These are phyloP conservation scores for Bombus cullumanus DNA, from an alignment of 1,140 invertebrate genomes.

Conservation along the genomic window DNA sequence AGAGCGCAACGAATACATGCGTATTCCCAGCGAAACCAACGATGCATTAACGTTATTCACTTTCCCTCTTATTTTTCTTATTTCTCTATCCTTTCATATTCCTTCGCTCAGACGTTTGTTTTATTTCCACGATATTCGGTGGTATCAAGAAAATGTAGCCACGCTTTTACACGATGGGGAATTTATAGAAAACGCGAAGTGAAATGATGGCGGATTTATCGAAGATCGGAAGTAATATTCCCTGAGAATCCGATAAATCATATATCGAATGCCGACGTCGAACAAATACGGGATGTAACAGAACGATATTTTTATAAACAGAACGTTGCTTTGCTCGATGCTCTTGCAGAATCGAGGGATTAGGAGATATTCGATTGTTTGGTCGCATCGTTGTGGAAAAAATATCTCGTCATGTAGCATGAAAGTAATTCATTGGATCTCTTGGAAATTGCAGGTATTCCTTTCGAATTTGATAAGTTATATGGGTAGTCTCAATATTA, in stretches of 20 bases:
- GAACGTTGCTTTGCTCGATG: no score
- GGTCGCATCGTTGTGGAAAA: neutral
- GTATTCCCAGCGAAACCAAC: slow-evolving; percentile 16
- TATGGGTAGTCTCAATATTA: no score
- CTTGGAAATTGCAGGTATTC: neutral
- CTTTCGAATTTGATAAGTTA: no score
- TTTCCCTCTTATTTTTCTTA: neutral
- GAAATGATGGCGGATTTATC: neutral
- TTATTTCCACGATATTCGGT: neutral
- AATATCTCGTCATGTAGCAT: neutral
- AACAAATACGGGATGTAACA: neutral
- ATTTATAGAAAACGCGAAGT: neutral
- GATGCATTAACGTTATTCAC: neutral
- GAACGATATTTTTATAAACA: neutral
- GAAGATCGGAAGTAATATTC: neutral
- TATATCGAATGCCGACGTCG: neutral
- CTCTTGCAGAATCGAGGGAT: neutral
- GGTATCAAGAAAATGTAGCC: neutral
- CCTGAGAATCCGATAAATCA: slow-evolving; percentile 7
- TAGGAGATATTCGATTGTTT: neutral
- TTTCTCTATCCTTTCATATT: neutral
- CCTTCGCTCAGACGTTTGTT: neutral
- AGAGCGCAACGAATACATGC: neutral
- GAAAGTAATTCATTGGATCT: neutral
- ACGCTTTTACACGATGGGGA: neutral